Evolutionary conservation across 2,888 invertebrate species (phyloP), one percentile per base, ranked within the genome.

Genomic region (Geotrupes spiniger): DNA sequence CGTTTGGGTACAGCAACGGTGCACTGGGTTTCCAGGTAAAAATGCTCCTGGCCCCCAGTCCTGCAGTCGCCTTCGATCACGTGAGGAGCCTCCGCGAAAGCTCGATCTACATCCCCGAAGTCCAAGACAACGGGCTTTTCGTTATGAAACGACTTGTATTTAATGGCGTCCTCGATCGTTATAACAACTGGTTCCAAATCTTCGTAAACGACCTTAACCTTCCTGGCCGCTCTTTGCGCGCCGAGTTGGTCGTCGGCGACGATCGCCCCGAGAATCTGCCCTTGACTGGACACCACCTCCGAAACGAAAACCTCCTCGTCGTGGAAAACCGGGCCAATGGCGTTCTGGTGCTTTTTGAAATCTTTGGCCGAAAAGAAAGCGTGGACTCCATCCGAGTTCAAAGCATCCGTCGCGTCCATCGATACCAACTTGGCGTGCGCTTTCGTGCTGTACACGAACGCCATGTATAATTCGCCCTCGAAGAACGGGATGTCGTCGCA

Each of bases 31-130:
- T 98, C 98, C 60, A 98, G 75, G 73, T 98, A 98, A 72, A 98
- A 96, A 70, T 98, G 98, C 68, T 97, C 97, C 72, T 98, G 96
- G 0, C 92, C 93, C 8, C 93, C 93, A 64, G 90, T 86, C 49
- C 85, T 77, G 33, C 83, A 76, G 58, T 88, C 82, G 0, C 92
- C 92, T 72, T 90, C 86, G 25, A 93, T 66, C n/a, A 89, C 72
- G 65, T 87, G 81, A 26, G 87, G 84, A 8, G 87, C 81, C 53
- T 80, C 76, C 25, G 77, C 70, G 57, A 95, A 85, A 0, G 78
- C 86, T 42, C 75, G 66, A 4, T 84, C 82, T 1, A 85, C 76
- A 65, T 92, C 80, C 0, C 94, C 90, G 60, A 76, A 79, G 31
- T 66, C 70, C 36, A 87, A 75, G 5, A 74, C 75, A 59, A 78